Conservation (phyloP, 2,797 vertebrate species). For the Phalloptychus januarius region DNA sequence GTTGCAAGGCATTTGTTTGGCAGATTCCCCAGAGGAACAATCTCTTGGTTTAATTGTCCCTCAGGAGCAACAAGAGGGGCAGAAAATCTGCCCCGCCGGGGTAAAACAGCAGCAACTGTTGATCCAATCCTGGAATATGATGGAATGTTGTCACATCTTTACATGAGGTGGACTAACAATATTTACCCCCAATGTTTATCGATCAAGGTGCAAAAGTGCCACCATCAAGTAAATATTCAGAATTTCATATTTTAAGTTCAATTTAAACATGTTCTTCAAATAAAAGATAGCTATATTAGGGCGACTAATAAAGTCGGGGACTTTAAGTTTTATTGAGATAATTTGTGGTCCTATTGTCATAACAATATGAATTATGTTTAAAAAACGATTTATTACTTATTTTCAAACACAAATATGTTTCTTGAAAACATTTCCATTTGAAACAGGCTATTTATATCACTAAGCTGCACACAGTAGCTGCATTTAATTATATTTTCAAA, state of each 20-base stretch:
- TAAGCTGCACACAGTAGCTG: too few relatives aligned
- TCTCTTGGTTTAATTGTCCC: slow-evolving; percentile 69
- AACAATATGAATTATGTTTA: too few relatives aligned
- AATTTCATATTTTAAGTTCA: not conserved
- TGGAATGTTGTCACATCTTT: slow-evolving; percentile 16
- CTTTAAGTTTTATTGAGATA: too few relatives aligned
- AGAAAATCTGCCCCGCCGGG: slow-evolving; percentile 37
- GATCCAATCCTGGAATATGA: slow-evolving; percentile 52
- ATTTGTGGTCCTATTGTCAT: too few relatives aligned
- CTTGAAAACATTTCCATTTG: too few relatives aligned
- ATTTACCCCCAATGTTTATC: not conserved
- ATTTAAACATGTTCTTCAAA: too few relatives aligned
- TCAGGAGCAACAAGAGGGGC: slow-evolving; percentile 44
- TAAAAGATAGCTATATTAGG: too few relatives aligned
- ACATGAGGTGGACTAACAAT: not conserved
- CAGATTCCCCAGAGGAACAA: slow-evolving; percentile 47
- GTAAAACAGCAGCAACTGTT: slow-evolving; percentile 64
- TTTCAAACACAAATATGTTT: too few relatives aligned
- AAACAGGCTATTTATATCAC: too few relatives aligned
- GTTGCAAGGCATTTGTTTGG: slow-evolving; percentile 60
- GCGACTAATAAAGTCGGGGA: too few relatives aligned
- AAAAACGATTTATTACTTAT: too few relatives aligned
- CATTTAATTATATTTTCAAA: too few relatives aligned
- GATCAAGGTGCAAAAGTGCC: not conserved
- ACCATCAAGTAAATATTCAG: not conserved